Evolutionary conservation across 2,888 invertebrate genomes (phyloP).

Genomic region (Tachina fera): DNA sequence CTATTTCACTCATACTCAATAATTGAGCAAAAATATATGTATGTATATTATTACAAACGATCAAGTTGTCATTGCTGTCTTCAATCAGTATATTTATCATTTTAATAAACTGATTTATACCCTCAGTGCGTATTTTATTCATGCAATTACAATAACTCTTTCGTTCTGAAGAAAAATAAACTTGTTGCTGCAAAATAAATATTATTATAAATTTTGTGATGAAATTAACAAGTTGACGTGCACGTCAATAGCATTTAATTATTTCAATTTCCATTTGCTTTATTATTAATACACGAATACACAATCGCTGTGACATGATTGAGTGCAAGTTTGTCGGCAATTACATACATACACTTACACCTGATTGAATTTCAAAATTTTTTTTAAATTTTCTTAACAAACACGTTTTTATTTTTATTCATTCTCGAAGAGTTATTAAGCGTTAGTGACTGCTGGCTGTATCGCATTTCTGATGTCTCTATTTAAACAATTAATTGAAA

Average conservation of each 20-base stretch:
- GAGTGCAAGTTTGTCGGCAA: slow-evolving; percentile 23
- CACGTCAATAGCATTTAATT: slow-evolving; percentile 51
- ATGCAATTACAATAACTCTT: slow-evolving; percentile 5
- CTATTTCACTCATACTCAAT: neutral
- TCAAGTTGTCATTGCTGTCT: neutral
- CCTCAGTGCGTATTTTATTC: slow-evolving; percentile 32
- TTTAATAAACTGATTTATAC: slow-evolving; percentile 39
- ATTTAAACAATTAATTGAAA: slow-evolving; percentile 37
- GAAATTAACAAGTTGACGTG: slow-evolving; percentile 60
- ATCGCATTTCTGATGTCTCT: slow-evolving; percentile 24
- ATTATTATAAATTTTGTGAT: slow-evolving; percentile 25
- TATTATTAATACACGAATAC: slow-evolving; percentile 4
- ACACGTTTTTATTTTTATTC: slow-evolving; percentile 10
- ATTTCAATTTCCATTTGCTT: slow-evolving; percentile 47
- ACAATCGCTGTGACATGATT: slow-evolving; percentile 12
- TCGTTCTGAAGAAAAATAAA: slow-evolving; percentile 23
- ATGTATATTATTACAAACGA: neutral
- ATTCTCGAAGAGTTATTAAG: neutral
- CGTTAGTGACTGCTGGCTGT: neutral
- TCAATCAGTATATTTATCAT: slow-evolving; percentile 38
- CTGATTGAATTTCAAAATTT: slow-evolving; percentile 38
- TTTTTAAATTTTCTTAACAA: neutral
- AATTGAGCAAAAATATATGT: neutral
- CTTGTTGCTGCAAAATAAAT: slow-evolving; percentile 46
- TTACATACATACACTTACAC: slow-evolving; percentile 29